Evolutionary conservation across 2,797 vertebrate species (phyloP), one percentile per base, ranked within the genome.

Genomic region (Sphenodon punctatus): DNA sequence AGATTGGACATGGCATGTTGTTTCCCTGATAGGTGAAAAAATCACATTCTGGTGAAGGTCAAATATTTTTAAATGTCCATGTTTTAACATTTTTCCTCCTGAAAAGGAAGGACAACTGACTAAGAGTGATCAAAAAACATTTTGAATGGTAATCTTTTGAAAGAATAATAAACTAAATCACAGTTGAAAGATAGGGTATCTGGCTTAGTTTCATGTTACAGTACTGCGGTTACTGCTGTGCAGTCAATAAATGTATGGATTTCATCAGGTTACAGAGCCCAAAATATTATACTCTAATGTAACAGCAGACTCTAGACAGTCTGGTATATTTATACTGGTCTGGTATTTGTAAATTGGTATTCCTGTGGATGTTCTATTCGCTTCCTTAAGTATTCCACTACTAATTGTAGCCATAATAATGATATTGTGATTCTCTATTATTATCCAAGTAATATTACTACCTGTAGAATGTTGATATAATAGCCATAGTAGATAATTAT

Each of bases 221-320:
- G 45, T 80, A 67, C 58, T 42, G 19, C 43, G 84, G 56, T 72
- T 88, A 59, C 66, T 39, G 25, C 39, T n/a, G 2, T 2, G 1
- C 72, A 73, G 71, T 75, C 84, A 69, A 84, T 75, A 82, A 78
- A 53, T 82, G 80, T 88, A 69, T 36, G 46, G 75, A 90, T 82
- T 91, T 93, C 88, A 91, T 90, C 86, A 67, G 82, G 76, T 81
- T 84, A 59, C 67, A 71, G 36, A 27, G 59, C 78, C 73, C 91
- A 93, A 91, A 92, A 91, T 81, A 49, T 4, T 78, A 87, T 85
- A 82, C 46, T 65, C 15, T 68, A 68, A 75, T 58, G 51, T 82
- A 90, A 91, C 90, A 90, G 74, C 84, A 88, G 74, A 72, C 84
- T 72, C 46, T 78, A 89, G 86, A 85, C 82, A 90, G 53, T 68